phyloP scores from a whole-genome alignment of 1,140 invertebrate genomes.

The Idris sp. region DNA sequence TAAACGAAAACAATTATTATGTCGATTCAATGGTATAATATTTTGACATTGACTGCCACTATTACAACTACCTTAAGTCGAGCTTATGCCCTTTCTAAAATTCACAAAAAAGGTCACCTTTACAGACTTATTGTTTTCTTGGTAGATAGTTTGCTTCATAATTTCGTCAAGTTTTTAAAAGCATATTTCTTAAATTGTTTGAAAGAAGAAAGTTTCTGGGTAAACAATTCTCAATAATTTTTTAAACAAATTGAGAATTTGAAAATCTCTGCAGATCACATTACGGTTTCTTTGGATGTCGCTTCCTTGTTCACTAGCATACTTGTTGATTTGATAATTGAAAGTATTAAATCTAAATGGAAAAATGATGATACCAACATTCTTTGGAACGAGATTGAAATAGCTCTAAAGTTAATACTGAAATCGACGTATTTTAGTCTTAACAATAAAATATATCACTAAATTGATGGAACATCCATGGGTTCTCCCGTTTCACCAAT shows the following conservation, averaged over 20 bases:
- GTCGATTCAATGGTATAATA: too few relatives aligned
- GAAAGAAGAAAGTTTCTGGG: too few relatives aligned
- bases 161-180: too few relatives aligned
- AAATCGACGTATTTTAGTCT: conserved; percentile 7
- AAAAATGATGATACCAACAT: not conserved
- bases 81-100: too few relatives aligned
- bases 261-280: not conserved
- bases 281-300: not conserved
- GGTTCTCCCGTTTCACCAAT: conserved; percentile 30
- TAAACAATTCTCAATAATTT: not conserved
- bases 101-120: too few relatives aligned
- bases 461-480: conserved; percentile 11
- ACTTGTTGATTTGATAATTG: not conserved
- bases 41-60: too few relatives aligned
- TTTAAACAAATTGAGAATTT: not conserved
- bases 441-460: not conserved
- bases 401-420: conserved; percentile 7
- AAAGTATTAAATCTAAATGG: conserved; percentile 1
- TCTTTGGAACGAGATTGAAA: not conserved
- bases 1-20: too few relatives aligned
- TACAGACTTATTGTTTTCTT: too few relatives aligned
- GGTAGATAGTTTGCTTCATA: too few relatives aligned
- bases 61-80: too few relatives aligned
- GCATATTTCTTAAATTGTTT: too few relatives aligned
- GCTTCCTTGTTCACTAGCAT: not conserved